These are phyloP conservation scores for Apamea sordens DNA, from an alignment of 2,888 invertebrate genomes.

Conservation along the genomic window DNA sequence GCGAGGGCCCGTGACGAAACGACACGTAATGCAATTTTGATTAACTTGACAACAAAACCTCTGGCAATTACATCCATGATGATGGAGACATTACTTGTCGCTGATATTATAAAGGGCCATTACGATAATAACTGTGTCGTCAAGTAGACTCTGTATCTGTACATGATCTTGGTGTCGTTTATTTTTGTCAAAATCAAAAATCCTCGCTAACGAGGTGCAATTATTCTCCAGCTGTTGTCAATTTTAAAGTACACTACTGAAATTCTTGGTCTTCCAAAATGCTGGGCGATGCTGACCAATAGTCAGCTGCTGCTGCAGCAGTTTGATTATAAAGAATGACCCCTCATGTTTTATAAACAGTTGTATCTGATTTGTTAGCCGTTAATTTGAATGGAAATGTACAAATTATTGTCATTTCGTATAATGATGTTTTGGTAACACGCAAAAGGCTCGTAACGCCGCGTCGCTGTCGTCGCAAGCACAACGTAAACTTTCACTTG, in stretches of 20 bases:
- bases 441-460: slow-evolving; percentile 78
- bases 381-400: slow-evolving; percentile 53
- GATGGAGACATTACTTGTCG: slow-evolving; percentile 84
- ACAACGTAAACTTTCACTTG: slow-evolving; percentile 86
- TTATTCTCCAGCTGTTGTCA: not conserved
- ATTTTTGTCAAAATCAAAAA: not conserved
- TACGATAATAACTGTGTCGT: slow-evolving; percentile 54
- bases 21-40: slow-evolving; percentile 88
- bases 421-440: slow-evolving; percentile 81
- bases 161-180: slow-evolving; percentile 29
- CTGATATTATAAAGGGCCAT: slow-evolving; percentile 62
- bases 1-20: slow-evolving; percentile 81
- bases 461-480: slow-evolving; percentile 65
- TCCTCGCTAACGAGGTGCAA: not conserved
- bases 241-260: slow-evolving; percentile 3
- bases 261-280: slow-evolving; percentile 7
- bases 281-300: not conserved
- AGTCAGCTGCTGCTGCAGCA: not conserved
- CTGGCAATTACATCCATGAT: slow-evolving; percentile 75
- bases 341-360: slow-evolving; percentile 38
- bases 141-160: slow-evolving; percentile 27
- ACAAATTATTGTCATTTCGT: slow-evolving; percentile 65
- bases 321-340: slow-evolving; percentile 19
- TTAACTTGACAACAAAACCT: slow-evolving; percentile 80
- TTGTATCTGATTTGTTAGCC: slow-evolving; percentile 39